Conservation (phyloP, 2,113 vertebrate species). For the Perccottus glenii region DNA sequence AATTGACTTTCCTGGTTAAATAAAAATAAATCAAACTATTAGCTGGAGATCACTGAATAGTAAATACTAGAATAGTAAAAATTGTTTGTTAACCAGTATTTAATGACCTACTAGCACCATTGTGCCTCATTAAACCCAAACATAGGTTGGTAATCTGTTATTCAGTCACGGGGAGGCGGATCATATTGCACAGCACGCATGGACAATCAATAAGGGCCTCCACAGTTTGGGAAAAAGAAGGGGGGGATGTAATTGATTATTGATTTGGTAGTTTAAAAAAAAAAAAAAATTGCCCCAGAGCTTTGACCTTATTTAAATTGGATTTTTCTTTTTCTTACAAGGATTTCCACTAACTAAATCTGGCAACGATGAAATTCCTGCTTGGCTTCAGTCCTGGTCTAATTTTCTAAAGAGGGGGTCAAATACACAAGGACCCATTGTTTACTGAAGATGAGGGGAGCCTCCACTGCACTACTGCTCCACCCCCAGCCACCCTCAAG, state of each 20-base stretch:
- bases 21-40: background rate
- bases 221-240: conserved; percentile 20
- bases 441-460: conserved; percentile 72
- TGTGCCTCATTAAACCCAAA: conserved; percentile 26
- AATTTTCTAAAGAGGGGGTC: conserved; percentile 60
- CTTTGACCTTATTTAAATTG: conserved; percentile 15
- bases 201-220: conserved; percentile 44
- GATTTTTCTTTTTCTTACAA: background rate
- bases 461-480: conserved; percentile 56
- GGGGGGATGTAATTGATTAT: conserved; percentile 62
- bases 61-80: too few species aligned
- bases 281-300: conserved; percentile 42
- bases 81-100: conserved; percentile 22
- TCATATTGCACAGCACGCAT: conserved; percentile 21
- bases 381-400: conserved; percentile 35
- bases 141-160: conserved; percentile 57
- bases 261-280: conserved; percentile 59
- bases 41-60: too few species aligned
- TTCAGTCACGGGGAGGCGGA: conserved; percentile 10
- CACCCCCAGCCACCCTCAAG: conserved; percentile 32
- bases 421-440: conserved; percentile 76
- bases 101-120: conserved; percentile 42
- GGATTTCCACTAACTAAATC: conserved; percentile 48
- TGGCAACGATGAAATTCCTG: conserved; percentile 57
- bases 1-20: conserved; percentile 6